Evolutionary conservation across 1,140 invertebrate species (phyloP), one percentile per base, ranked within the genome.

Genomic region (Frieseomelitta varia): DNA sequence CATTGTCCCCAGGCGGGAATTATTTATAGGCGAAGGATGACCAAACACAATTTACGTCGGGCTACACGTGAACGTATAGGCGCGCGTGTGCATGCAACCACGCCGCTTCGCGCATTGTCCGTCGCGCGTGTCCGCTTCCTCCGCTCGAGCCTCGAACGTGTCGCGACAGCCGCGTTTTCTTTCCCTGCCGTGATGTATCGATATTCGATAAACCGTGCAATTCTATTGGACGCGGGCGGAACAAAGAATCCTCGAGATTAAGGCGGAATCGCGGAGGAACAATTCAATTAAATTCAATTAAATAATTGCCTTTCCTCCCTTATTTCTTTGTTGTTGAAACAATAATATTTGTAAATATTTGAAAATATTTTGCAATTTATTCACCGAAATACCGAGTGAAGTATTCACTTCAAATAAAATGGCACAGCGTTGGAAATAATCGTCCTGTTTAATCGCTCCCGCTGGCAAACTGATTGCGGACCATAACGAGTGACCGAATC

Each of bases 1-100:
- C 55, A 90, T 92, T 91, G 91, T 92, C 74, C 85, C 69, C 84
- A 53, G 51, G 74, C 19, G 39, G 72, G 79, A 90, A 91, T 90
- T 92, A 93, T 93, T 93, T 93, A 93, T 92, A 89, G 92, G 51
- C 81, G 19, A 58, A 91, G 90, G 91, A 93, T 93, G 93, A 93
- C 92, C 91, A 90, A 91, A 92, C 92, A 90, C 82, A 87, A 90
- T 91, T 88, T 88, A 87, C 85, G 76, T 30, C 76, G 79, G 72
- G 68, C 80, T 14, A 27, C 63, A 65, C 63, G n/a, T 65, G 30
- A 11, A 34, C 27, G 12, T 55, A 51, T 78, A 34, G 39, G 34
- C 67, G 63, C 75, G 76, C 15, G 27, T 21, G 12, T 21, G 12
- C 55, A 65, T 79, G 34, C 27, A 30, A 51, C 77, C 65, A 58